Conservation (phyloP, 2,113 vertebrate genomes). For the Hemiprocne comata region DNA sequence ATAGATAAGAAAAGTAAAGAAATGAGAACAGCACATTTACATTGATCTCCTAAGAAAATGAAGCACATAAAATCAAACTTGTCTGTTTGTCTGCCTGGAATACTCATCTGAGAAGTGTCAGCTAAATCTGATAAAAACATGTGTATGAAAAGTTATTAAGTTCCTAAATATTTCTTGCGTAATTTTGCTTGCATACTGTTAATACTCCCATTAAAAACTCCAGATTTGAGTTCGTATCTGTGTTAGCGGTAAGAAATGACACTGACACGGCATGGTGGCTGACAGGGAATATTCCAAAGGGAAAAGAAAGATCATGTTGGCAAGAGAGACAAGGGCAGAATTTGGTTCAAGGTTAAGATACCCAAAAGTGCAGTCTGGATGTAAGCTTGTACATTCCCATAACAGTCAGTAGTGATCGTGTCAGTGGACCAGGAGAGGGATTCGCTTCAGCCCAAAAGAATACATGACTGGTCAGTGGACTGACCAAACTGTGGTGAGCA, state of each 20-base stretch:
- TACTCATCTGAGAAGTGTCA: not conserved
- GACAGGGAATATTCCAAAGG: not conserved
- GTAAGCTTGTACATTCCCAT: not conserved
- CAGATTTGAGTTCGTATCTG: not conserved
- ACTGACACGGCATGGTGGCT: not conserved
- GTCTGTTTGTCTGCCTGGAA: not conserved
- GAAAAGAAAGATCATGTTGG: not conserved
- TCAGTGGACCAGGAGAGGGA: not conserved
- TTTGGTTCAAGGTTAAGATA: not conserved
- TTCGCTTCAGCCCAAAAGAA: not conserved
- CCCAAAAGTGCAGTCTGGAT: not conserved
- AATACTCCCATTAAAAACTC: not conserved
- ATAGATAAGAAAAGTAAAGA: not conserved
- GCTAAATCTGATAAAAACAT: not conserved
- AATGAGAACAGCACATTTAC: not conserved
- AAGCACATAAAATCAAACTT: not conserved
- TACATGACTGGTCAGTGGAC: not conserved
- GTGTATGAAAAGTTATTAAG: not conserved
- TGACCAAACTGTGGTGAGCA: not conserved
- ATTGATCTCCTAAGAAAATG: not conserved
- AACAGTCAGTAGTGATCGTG: not conserved
- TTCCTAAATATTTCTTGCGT: not conserved
- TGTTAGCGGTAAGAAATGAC: not conserved
- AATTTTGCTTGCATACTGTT: not conserved
- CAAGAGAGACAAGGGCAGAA: not conserved